phyloP scores from a whole-genome alignment of 2,888 invertebrate genomes.

The Stictocephala bisonia region DNA sequence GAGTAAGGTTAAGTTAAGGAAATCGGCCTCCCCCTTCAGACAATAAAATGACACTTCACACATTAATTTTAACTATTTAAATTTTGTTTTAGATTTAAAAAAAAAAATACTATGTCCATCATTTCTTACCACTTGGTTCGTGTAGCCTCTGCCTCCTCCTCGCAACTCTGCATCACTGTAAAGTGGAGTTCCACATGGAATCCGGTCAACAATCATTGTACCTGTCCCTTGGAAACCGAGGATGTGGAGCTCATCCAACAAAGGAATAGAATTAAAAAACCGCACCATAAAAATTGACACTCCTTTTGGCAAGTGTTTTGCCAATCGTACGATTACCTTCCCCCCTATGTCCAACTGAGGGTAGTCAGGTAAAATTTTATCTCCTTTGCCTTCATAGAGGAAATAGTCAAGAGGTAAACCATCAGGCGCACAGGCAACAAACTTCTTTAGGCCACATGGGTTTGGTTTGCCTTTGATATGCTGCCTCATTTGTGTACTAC shows the following conservation, averaged over 20 bases:
- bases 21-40: too few species aligned
- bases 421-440: slow-evolving; percentile 49
- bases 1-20: too few species aligned
- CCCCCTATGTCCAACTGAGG: slow-evolving; percentile 2
- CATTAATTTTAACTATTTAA: too few species aligned
- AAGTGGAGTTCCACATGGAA: not conserved
- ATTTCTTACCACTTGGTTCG: not conserved
- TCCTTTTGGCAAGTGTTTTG: slow-evolving; percentile 37
- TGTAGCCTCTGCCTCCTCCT: slow-evolving; percentile 7
- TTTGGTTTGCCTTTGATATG: slow-evolving; percentile 58
- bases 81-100: too few species aligned
- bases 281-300: slow-evolving; percentile 44
- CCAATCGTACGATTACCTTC: slow-evolving; percentile 38
- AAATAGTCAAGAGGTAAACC: slow-evolving; percentile 59
- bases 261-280: slow-evolving; percentile 38
- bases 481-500: slow-evolving; percentile 52
- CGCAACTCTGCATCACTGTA: slow-evolving; percentile 10
- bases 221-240: slow-evolving; percentile 13
- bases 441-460: slow-evolving; percentile 57
- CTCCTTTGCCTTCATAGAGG: slow-evolving; percentile 57
- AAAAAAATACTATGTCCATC: too few species aligned
- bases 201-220: not conserved
- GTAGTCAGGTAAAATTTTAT: slow-evolving; percentile 23
- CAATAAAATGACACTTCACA: too few species aligned
- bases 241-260: not conserved